These are phyloP conservation scores for Sebastes miniatus DNA, from an alignment of 2,797 vertebrate species.

Conservation along the genomic window DNA sequence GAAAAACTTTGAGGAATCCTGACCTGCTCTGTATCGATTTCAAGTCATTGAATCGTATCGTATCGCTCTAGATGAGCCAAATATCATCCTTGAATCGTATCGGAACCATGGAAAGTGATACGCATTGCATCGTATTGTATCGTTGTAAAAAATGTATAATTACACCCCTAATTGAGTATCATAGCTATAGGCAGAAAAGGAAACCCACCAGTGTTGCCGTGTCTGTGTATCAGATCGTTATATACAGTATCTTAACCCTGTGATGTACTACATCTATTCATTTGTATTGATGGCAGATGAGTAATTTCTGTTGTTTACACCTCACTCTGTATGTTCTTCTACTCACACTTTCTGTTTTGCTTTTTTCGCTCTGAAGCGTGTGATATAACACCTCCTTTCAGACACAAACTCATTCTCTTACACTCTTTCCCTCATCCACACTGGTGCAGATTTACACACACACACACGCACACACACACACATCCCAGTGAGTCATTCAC, in stretches of 20 bases:
- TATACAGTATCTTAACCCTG: neutral
- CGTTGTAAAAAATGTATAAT: no score
- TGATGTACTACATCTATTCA: neutral
- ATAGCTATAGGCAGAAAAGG: neutral
- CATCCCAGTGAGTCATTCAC: slow-evolving; percentile 36
- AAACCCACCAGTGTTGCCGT: neutral
- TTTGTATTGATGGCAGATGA: neutral
- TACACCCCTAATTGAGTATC: no score
- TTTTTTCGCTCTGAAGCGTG: neutral
- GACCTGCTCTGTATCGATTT: no score
- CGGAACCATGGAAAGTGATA: no score
- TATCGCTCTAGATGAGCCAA: no score
- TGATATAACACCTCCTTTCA: neutral
- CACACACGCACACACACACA: neutral
- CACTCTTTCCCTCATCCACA: neutral
- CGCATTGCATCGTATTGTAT: no score
- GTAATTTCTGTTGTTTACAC: neutral
- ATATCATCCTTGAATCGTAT: no score
- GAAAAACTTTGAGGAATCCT: no score
- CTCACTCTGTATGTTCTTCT: neutral
- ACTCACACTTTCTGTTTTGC: neutral
- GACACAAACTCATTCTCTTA: neutral
- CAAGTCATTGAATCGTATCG: no score
- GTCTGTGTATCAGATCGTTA: neutral
- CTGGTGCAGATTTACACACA: neutral